These are phyloP conservation scores for Triplophysa rosa DNA, from an alignment of 2,113 vertebrate species.

Conservation along the genomic window DNA sequence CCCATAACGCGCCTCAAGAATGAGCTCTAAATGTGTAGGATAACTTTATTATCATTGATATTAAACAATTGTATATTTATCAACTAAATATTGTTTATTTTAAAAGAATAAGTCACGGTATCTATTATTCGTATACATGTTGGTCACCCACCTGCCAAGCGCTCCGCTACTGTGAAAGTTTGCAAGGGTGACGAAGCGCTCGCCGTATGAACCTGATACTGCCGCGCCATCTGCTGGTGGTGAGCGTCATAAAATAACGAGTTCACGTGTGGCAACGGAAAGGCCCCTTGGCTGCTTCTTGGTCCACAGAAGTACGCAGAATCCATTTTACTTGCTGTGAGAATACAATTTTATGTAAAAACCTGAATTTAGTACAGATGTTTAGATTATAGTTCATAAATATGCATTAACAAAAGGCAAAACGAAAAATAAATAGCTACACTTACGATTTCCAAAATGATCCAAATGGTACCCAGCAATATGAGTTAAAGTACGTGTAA, in stretches of 20 bases:
- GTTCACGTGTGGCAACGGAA: constrained; percentile 59
- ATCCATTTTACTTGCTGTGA: constrained; percentile 61
- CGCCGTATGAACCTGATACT: constrained; percentile 61
- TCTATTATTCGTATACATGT: not conserved
- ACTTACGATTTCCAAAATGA: no score
- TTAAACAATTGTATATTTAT: not conserved
- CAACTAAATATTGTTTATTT: no score
- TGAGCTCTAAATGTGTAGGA: constrained; percentile 66
- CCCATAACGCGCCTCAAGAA: constrained; percentile 75
- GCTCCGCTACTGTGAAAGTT: constrained; percentile 73
- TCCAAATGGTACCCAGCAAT: not conserved
- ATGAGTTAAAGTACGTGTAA: not conserved
- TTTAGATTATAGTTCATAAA: not conserved
- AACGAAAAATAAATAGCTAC: not conserved
- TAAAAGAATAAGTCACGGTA: no score
- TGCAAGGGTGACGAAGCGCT: constrained; percentile 56
- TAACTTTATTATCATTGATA: not conserved
- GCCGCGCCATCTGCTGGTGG: constrained; percentile 75
- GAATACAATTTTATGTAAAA: not conserved
- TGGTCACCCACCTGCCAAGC: constrained; percentile 70
- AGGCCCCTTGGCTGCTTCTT: constrained; percentile 28
- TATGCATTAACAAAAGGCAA: not conserved
- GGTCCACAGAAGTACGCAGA: constrained; percentile 67
- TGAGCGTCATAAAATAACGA: constrained; percentile 68
- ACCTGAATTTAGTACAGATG: not conserved